Conservation (phyloP, 1,140 invertebrate species). For the Pogonus chalceus region DNA sequence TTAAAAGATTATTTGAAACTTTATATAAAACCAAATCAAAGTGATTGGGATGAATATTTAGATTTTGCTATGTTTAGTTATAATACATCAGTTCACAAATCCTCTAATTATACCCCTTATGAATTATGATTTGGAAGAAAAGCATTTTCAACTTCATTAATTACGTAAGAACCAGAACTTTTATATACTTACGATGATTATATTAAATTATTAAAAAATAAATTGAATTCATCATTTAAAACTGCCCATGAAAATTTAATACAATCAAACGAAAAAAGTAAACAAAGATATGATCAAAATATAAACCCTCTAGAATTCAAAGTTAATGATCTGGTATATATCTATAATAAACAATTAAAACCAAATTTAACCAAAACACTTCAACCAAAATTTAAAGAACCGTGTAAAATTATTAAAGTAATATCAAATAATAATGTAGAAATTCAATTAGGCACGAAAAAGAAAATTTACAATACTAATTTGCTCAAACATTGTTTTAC, state of each 20-base stretch:
- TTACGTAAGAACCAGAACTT: conserved; percentile 18
- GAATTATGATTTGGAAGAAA: conserved; percentile 34
- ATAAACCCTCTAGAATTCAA: conserved; percentile 17
- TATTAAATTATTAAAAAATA: conserved; percentile 23
- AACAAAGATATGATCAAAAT: conserved; percentile 26
- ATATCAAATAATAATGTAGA: conserved; percentile 14
- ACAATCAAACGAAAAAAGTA: conserved; percentile 23
- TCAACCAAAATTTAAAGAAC: background rate
- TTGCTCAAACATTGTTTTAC: too few relatives aligned
- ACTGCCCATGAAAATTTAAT: conserved; percentile 25
- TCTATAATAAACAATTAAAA: conserved; percentile 13
- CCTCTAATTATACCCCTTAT: conserved; percentile 33
- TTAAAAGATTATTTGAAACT: conserved; percentile 29
- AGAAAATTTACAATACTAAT: too few relatives aligned
- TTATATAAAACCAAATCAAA: conserved; percentile 21
- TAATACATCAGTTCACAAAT: conserved; percentile 29
- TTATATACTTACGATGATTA: conserved; percentile 28
- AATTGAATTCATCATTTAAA: conserved; percentile 25
- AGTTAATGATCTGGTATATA: conserved; percentile 17
- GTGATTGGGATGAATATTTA: conserved; percentile 28
- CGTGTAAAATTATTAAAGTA: conserved; percentile 11
- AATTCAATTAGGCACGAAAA: too few relatives aligned
- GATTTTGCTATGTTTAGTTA: conserved; percentile 32
- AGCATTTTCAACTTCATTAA: conserved; percentile 19
- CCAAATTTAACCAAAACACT: conserved; percentile 4